Percentiles rank a stretch among this genome's conserved stretches.
phyloP scores from a whole-genome alignment of 2,888 invertebrate species.

The Drosophila subquinaria region DNA sequence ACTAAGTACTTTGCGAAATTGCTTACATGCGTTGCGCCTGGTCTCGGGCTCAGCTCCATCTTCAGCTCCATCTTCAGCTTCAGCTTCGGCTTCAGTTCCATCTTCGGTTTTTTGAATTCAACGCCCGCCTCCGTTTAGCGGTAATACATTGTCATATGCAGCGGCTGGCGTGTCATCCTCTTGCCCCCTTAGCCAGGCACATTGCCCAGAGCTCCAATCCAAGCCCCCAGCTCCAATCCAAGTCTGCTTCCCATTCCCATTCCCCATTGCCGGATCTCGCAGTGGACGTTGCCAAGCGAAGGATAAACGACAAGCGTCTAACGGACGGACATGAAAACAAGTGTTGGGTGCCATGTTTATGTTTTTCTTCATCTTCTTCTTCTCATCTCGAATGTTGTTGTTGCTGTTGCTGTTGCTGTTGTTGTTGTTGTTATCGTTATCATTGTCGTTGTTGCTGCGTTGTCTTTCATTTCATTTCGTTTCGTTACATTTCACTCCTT shows the following conservation, averaged over 20 bases:
- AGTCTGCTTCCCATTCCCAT: too few relatives aligned
- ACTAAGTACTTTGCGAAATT: conserved; percentile 83
- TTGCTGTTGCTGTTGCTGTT: conserved; percentile 18
- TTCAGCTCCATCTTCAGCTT: background rate
- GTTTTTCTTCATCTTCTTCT: conserved; percentile 30
- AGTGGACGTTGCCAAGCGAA: conserved; percentile 60
- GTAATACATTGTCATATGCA: conserved; percentile 77
- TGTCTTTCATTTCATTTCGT: conserved; percentile 69
- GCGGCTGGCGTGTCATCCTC: conserved; percentile 40
- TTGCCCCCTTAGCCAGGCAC: conserved; percentile 30
- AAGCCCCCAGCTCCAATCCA: too few relatives aligned
- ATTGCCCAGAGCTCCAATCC: background rate
- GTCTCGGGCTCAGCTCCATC: conserved; percentile 9
- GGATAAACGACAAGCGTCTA: conserved; percentile 40
- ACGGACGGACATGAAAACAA: conserved; percentile 67
- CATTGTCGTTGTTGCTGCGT: conserved; percentile 61
- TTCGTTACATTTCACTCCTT: conserved; percentile 29
- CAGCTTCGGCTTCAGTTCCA: conserved; percentile 6
- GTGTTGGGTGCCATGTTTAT: conserved; percentile 79
- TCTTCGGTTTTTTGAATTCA: conserved; percentile 17
- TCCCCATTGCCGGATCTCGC: conserved; percentile 6
- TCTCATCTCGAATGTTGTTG: too few relatives aligned
- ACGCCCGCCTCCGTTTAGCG: conserved; percentile 66
- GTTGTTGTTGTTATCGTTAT: conserved; percentile 22
- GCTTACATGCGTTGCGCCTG: conserved; percentile 71